Evolutionary conservation across 2,888 invertebrate genomes (phyloP), one percentile per base, ranked within the genome.

Genomic region (Tetranychus piercei): DNA sequence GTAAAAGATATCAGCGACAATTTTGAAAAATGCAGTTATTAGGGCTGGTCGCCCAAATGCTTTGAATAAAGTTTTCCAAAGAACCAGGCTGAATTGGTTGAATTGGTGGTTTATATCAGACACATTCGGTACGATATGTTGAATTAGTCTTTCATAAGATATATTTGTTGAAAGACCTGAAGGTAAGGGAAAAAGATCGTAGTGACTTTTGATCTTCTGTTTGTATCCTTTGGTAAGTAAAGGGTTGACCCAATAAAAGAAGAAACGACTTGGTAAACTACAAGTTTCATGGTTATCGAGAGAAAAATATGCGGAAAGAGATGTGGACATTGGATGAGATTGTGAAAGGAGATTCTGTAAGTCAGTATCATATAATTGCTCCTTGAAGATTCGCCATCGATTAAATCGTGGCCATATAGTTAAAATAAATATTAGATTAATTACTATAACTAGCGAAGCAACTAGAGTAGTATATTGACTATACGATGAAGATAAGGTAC

Each of bases 1-100:
- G 1, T 89, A 89, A 3, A 90, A 85, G 80, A 87, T 86, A 81
- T 97, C 96, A 0, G 91, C 88, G 6, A 89, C 81, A 70, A 97
- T 85, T 82, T 92, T 91, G 15, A 94, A 82, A 75, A 92, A 80
- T 55, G 93, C 94, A 79, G 45, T 71, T 8, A 23, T 23, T 5
- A 23, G 6, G 22, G 69, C 20, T 11, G 69, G 20, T 23, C 20
- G 69, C 20, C 20, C 9, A 22, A 69, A 69, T 20, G 44, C 44
- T 71, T 34, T 71, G 71, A 71, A 44, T 43, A 71, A 44, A 23
- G 23, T 20, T 69, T 22, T 20, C 69, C 69, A 69, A 9, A 69
- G 69, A 15, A 69, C 34, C 34, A 69, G 22, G 34, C 11, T 69
- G 4, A 11, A 69, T 69, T 69, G 8, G 11, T n/a, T 20, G 66